Percentiles rank a stretch among this genome's conserved stretches.
phyloP scores from a whole-genome alignment of 2,113 vertebrate species.

The Hiodon alosoides region DNA sequence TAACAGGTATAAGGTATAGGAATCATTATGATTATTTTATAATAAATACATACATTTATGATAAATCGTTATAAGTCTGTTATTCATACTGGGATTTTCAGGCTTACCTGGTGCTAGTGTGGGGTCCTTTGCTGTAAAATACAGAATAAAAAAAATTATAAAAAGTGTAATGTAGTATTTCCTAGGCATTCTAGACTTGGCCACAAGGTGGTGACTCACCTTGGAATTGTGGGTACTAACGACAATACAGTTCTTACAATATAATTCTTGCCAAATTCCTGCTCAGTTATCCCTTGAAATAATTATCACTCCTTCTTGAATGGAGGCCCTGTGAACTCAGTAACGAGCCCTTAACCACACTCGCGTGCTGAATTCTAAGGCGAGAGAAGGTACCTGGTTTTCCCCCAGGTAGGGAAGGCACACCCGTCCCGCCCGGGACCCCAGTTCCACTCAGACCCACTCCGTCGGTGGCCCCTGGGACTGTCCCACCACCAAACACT shows the following conservation, averaged over 20 bases:
- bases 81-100: slow-evolving; percentile 49
- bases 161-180: neutral
- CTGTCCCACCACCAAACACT: slow-evolving; percentile 44
- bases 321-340: neutral
- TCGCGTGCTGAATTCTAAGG: neutral
- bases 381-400: slow-evolving; percentile 46
- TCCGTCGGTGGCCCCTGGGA: slow-evolving; percentile 42
- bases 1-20: too few species aligned
- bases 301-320: too few species aligned
- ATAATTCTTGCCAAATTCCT: too few species aligned
- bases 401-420: slow-evolving; percentile 27
- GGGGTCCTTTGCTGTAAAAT: slow-evolving; percentile 48
- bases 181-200: neutral
- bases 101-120: slow-evolving; percentile 42
- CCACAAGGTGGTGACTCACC: neutral
- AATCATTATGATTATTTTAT: neutral
- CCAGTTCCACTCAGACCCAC: slow-evolving; percentile 34
- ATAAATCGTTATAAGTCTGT: neutral
- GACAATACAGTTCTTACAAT: too few species aligned
- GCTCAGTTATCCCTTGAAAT: too few species aligned
- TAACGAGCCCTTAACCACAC: neutral
- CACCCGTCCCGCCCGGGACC: slow-evolving; percentile 47
- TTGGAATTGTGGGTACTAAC: neutral
- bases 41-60: neutral
- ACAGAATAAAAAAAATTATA: slow-evolving; percentile 8